A percentile compares a stretch with the other conserved stretches of the same genome.
These are phyloP conservation scores for Silurus asotus DNA, from an alignment of 2,113 vertebrate genomes.

Conservation along the genomic window DNA sequence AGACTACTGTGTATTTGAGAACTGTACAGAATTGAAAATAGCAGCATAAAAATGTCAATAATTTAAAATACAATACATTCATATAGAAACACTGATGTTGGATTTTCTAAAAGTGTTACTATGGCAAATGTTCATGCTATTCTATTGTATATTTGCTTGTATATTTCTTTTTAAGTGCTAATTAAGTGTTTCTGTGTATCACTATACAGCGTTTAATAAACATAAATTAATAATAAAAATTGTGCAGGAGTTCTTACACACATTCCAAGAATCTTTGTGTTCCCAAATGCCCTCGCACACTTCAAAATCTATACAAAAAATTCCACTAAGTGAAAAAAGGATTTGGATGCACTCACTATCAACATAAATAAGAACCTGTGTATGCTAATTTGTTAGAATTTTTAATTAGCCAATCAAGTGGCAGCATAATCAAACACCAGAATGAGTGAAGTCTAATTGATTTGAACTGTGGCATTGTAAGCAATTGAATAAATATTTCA, in stretches of 20 bases:
- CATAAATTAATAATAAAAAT: neutral
- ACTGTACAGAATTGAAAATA: neutral
- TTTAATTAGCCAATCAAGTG: neutral
- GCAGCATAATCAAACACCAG: no score
- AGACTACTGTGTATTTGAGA: neutral
- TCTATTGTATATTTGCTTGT: neutral
- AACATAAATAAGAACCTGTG: neutral
- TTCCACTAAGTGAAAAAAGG: neutral
- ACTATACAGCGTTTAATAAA: neutral
- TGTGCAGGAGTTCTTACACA: neutral
- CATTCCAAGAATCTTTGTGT: neutral
- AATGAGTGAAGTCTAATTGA: no score
- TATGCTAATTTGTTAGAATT: neutral
- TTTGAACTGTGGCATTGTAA: no score
- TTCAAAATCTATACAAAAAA: neutral
- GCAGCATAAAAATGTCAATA: neutral
- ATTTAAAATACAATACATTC: neutral
- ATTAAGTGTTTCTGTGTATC: neutral
- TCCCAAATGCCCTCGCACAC: neutral
- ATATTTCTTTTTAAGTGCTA: neutral
- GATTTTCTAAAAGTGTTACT: neutral
- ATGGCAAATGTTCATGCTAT: neutral
- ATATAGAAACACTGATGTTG: neutral
- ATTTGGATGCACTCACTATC: neutral
- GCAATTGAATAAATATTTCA: no score